phyloP scores from a whole-genome alignment of 2,113 vertebrate genomes.

The Morone chrysops region DNA sequence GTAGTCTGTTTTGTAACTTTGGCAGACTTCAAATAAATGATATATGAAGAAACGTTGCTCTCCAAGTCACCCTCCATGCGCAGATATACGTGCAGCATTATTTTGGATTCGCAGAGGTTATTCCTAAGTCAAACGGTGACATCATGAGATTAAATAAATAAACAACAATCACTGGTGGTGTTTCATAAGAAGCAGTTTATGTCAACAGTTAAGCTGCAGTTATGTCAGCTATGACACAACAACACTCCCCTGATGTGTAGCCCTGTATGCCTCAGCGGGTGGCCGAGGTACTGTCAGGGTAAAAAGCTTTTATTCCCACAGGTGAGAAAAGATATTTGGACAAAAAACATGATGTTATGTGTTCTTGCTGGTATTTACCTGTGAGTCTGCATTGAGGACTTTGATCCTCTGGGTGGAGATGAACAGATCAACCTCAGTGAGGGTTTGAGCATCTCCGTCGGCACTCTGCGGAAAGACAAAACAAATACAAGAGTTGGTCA shows the following conservation, averaged over 20 bases:
- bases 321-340: neutral
- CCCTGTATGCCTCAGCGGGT: neutral
- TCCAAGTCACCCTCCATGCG: conserved; percentile 1
- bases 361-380: conserved; percentile 83
- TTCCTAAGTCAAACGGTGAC: conserved; percentile 23
- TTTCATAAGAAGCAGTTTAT: conserved; percentile 39
- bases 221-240: conserved; percentile 30
- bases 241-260: neutral
- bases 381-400: conserved; percentile 95
- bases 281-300: neutral
- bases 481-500: conserved; percentile 27
- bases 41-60: neutral
- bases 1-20: neutral
- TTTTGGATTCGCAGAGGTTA: conserved; percentile 41
- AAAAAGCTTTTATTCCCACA: conserved; percentile 13
- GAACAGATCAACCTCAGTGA: conserved; percentile 96
- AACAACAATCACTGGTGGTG: conserved; percentile 17
- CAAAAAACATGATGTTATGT: neutral
- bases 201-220: conserved; percentile 42
- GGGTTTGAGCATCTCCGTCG: conserved; percentile 91
- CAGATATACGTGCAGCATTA: conserved; percentile 42
- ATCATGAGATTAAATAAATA: conserved; percentile 50
- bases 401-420: conserved; percentile 98
- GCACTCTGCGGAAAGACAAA: conserved; percentile 82
- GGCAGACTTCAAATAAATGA: neutral